Evolutionary conservation across 2,888 invertebrate species (phyloP), one percentile per base, ranked within the genome.

Genomic region (Epistrophe eligans): DNA sequence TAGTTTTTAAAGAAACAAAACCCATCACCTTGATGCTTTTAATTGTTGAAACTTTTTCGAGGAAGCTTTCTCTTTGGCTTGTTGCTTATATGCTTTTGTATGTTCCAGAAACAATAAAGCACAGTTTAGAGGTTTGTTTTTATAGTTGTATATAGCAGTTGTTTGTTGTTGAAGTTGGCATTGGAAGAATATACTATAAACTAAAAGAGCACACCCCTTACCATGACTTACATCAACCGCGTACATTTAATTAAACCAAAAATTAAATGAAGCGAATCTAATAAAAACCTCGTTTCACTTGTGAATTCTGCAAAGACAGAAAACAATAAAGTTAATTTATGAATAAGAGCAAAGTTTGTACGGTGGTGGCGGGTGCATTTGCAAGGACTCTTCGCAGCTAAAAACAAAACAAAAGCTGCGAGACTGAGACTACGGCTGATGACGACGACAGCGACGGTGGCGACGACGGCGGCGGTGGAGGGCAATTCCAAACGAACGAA

Each of bases 241-340:
- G 77, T 71, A 67, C 79, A 83, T 83, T 87, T 87, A 87, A 87
- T 87, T 87, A 87, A 87, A 87, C 76, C 87, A 82, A 87, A 82
- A 87, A 87, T 87, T 83, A 83, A 79, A 87, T 87, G 83, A 83
- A 87, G 83, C 79, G 57, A 83, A 83, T 87, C 79, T 87, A 87
- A 87, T 87, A 83, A 83, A 87, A 87, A 45, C 60, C 76, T 74
- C 82, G 77, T 73, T 77, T 72, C 60, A 55, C 74, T 82, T 74
- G 66, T 60, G 73, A 77, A 62, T 77, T 62, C 70, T 64, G 67
- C 66, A 66, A 79, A 79, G 74, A 67, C 76, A 79, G 76, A 72
- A 60, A 74, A 76, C 83, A 83, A 87, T 87, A 83, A 87, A 87
- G 71, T 87, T 79, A 87, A 87, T 87, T 87, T 87, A 87, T 87